phyloP scores from a whole-genome alignment of 2,113 vertebrate genomes.

The Erpornis zantholeuca region DNA sequence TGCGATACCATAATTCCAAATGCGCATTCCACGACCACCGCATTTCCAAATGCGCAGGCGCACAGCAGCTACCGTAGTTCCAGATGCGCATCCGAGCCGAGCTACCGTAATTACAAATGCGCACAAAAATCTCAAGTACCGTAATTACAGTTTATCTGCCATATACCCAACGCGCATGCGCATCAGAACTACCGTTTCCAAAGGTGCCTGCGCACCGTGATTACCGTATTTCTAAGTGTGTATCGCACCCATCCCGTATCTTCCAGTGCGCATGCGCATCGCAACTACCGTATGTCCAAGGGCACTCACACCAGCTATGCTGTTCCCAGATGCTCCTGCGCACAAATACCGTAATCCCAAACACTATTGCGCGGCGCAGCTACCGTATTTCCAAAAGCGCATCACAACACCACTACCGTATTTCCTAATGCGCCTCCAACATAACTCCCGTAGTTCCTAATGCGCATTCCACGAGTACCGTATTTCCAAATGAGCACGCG shows the following conservation, averaged over 20 bases:
- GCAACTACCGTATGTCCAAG: fast-evolving
- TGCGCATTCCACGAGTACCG: not conserved
- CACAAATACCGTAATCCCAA: fast-evolving
- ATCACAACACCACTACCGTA: not conserved
- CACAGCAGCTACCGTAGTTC: not conserved
- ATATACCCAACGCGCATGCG: not conserved
- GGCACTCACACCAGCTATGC: fast-evolving
- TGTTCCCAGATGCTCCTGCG: not conserved
- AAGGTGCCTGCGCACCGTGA: not conserved
- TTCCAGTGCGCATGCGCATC: not conserved
- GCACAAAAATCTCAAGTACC: fast-evolving
- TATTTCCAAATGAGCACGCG: too few relatives aligned
- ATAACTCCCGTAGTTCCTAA: not conserved
- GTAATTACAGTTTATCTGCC: too few relatives aligned
- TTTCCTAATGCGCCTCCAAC: not conserved
- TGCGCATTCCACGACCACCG: too few relatives aligned
- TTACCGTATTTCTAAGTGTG: not conserved
- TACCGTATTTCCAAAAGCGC: not conserved
- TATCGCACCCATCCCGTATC: fast-evolving
- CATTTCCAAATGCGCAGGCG: not conserved
- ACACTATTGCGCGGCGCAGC: fast-evolving
- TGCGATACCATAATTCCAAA: not conserved
- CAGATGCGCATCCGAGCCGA: fast-evolving
- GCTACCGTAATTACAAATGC: not conserved
- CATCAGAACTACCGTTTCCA: fast-evolving